Evolutionary conservation across 2,113 vertebrate species (phyloP), one percentile per base, ranked within the genome.

Genomic region (Prionailurus viverrinus): DNA sequence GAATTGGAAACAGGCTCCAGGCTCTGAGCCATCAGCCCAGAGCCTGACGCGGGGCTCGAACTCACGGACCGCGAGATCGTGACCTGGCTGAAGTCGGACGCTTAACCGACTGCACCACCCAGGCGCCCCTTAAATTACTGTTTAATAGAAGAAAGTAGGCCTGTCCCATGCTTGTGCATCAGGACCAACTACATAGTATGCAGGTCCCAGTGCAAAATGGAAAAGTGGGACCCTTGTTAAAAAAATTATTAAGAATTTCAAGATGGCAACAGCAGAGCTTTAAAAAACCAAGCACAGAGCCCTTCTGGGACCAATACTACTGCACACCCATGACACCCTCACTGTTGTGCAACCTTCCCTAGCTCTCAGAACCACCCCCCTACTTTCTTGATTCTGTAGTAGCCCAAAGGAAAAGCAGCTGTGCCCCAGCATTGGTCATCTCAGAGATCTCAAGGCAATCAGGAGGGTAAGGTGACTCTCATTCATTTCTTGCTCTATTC

Each of bases 311-410:
- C 3, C 33, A 48, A 7, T 1, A 8, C 31, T 11, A 23, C 14
- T 9, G 5, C 2, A 41, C 0, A 15, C 6, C 41, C 31, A 8
- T 4, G 7, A 90, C 31, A 80, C n/a, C 0, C 2, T 25, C 18
- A 4, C 21, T 51, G 11, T 8, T 63, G 48, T 31, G 63, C 5
- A 23, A 18, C 19, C 11, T 45, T 27, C 33, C 16, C 74, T 45
- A 25, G 65, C 58, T 76, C 45, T 80, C 5, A 25, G 61, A 15
- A 48, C 69, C 41, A 33, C 21, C 3, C 21, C 14, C 6, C 29
- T 53, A n/a, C 31, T 4, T 3, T 23, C 31, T 41, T 8, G 12
- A 23, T 48, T 74, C 53, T 68, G 21, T 2, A 69, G 66, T n/a
- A 69, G 45, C 36, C 58, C 31, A n/a, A 76, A 29, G 48, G 29